Percentiles rank a stretch among this genome's conserved stretches.
phyloP scores from a whole-genome alignment of 2,888 invertebrate genomes.

The Latrodectus elegans region DNA sequence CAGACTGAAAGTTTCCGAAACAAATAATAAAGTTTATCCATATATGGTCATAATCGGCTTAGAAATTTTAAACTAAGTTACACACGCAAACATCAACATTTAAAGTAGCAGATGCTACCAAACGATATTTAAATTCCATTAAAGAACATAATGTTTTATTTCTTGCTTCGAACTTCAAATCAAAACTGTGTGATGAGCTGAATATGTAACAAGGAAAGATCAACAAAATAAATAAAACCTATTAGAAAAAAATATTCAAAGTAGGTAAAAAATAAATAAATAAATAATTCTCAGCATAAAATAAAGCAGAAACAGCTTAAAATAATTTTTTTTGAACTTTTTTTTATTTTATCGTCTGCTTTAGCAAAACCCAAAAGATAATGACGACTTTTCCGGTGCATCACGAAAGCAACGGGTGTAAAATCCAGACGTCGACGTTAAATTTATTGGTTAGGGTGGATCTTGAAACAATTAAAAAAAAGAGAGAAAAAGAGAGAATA shows the following conservation, averaged over 20 bases:
- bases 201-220: background rate
- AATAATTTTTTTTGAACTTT: slow-evolving; percentile 2
- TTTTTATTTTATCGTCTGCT: slow-evolving; percentile 6
- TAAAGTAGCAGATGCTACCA: background rate
- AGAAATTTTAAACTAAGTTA: no score
- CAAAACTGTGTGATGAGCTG: background rate
- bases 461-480: background rate
- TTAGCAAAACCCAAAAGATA: slow-evolving; percentile 20
- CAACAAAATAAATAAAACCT: background rate
- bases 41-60: no score
- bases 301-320: slow-evolving; percentile 20
- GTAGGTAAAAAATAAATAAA: background rate
- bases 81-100: no score
- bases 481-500: slow-evolving; percentile 4
- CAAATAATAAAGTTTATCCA: no score
- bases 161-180: slow-evolving; percentile 4
- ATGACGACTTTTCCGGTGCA: slow-evolving; percentile 30
- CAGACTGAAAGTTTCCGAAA: no score
- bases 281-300: slow-evolving; percentile 6
- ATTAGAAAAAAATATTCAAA: background rate
- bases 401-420: slow-evolving; percentile 8
- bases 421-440: slow-evolving; percentile 19
- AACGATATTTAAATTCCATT: background rate
- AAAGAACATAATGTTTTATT: background rate
- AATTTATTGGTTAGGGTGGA: slow-evolving; percentile 34